Evolutionary conservation across 2,888 invertebrate genomes (phyloP), one percentile per base, ranked within the genome.

Genomic region (Tyria jacobaeae): DNA sequence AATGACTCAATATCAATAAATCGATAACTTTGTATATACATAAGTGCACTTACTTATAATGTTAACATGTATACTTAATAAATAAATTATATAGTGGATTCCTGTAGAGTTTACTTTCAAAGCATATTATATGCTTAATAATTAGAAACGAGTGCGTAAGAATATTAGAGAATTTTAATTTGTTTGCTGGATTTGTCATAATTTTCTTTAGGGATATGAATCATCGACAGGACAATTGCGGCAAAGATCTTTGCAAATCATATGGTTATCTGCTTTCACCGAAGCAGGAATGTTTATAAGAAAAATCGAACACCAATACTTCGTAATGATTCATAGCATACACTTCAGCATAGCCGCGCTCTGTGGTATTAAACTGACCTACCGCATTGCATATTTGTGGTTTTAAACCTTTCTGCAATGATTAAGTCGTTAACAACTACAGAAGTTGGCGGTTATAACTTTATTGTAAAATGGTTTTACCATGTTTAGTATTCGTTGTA

Each of bases 381-480:
- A 75, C 69, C 63, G 63, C 54, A 54, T 49, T 39, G 50, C 44
- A 34, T 59, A 49, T 35, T 9, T 76, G 75, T 55, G 66, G 77
- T 65, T 50, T 35, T 41, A 34, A 62, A 25, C 15, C 17, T 52
- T 34, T 39, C 25, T 14, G 12, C 24, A 51, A 61, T 61, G 60
- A 76, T 76, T 68, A 64, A 71, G 75, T 53, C 61, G 63, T 75
- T 27, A 54, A 54, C n/a, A 14, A 6, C 25, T 54, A 27, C 66
- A 64, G 51, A 55, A 53, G 21, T 35, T 55, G 21, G 14, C 25
- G 24, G 35, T 24, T 7, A 51, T 35, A 21, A 15, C 34, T n/a
- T n/a, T n/a, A n/a, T n/a, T 35, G 51, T 24, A 12, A 39, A 41
- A 21, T 21, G 1, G n/a, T 21, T 41, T 41, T 17, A 41, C 17